A percentile compares a stretch with the other conserved stretches of the same genome.
Evolutionary conservation across 2,113 vertebrate genomes (phyloP).

Genomic region (Toxotes jaculatrix): DNA sequence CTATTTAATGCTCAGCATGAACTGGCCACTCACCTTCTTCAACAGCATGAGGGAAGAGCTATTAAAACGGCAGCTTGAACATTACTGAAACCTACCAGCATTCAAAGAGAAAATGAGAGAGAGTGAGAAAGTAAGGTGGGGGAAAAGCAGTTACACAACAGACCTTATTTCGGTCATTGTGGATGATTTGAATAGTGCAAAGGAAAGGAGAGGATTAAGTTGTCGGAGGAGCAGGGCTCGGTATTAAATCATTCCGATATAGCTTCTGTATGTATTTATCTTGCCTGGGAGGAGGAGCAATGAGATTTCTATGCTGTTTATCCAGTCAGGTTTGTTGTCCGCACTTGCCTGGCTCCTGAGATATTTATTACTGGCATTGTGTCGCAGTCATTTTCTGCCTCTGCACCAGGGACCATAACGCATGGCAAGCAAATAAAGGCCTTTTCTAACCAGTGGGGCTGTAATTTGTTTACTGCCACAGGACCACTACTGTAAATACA

Average conservation of each 20-base stretch:
- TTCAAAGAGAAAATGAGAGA: constrained; percentile 33
- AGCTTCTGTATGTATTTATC: constrained; percentile 72
- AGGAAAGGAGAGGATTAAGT: constrained; percentile 79
- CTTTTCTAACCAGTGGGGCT: constrained; percentile 62
- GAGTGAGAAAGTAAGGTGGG: constrained; percentile 50
- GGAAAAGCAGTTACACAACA: constrained; percentile 64
- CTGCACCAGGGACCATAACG: constrained; percentile 65
- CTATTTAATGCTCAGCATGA: constrained; percentile 9
- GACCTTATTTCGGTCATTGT: constrained; percentile 72
- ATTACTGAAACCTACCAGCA: constrained; percentile 19
- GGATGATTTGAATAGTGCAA: constrained; percentile 69
- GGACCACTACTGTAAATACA: constrained; percentile 44
- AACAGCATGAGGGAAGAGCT: not conserved
- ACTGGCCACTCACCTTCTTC: not conserved
- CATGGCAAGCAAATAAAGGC: constrained; percentile 70
- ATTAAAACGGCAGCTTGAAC: constrained; percentile 7
- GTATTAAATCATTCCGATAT: constrained; percentile 78
- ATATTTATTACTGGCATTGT: constrained; percentile 84
- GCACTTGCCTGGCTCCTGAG: constrained; percentile 73
- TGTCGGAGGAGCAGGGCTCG: constrained; percentile 67
- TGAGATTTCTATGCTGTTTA: constrained; percentile 79
- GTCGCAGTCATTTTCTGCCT: constrained; percentile 74
- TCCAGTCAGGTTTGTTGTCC: constrained; percentile 77
- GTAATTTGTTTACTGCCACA: constrained; percentile 77
- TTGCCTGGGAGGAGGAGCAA: constrained; percentile 68